A percentile compares a stretch with the other conserved stretches of the same genome.
phyloP scores from a whole-genome alignment of 2,888 invertebrate genomes.

The Deilephila elpenor region DNA sequence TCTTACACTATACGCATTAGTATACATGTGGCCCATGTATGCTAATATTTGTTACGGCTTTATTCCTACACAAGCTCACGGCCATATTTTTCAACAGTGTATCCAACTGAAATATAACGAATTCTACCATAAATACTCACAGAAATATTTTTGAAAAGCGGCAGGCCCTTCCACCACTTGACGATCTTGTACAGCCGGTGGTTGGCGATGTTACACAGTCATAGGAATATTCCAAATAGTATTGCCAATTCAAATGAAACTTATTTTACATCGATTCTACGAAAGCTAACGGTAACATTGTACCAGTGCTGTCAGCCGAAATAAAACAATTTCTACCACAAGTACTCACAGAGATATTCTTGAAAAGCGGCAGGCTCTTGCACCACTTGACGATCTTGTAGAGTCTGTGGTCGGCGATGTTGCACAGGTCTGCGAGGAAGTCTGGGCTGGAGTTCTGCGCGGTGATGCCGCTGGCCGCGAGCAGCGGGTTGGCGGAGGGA shows the following conservation, averaged over 20 bases:
- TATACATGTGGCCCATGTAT: too few relatives aligned
- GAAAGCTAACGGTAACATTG: not conserved
- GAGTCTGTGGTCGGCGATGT: slow-evolving; percentile 96
- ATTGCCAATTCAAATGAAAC: too few relatives aligned
- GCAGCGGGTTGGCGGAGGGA: slow-evolving; percentile 75
- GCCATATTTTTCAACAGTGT: too few relatives aligned
- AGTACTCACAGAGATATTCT: slow-evolving; percentile 94
- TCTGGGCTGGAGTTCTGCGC: slow-evolving; percentile 90
- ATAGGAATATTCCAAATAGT: too few relatives aligned
- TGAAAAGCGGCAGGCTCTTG: slow-evolving; percentile 97
- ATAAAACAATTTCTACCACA: not conserved
- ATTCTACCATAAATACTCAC: slow-evolving; percentile 34
- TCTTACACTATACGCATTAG: too few relatives aligned
- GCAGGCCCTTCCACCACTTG: slow-evolving; percentile 98
- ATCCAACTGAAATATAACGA: too few relatives aligned
- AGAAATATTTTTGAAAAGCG: slow-evolving; percentile 86
- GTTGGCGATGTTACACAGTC: slow-evolving; percentile 96
- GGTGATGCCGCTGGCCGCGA: slow-evolving; percentile 79
- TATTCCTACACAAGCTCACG: too few relatives aligned
- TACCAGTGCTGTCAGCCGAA: not conserved
- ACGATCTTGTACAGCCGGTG: slow-evolving; percentile 98
- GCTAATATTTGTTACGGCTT: too few relatives aligned
- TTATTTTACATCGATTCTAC: not conserved
- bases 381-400: slow-evolving; percentile 99
- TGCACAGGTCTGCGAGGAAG: slow-evolving; percentile 94